These are phyloP conservation scores for Hemitrygon akajei DNA, from an alignment of 2,797 vertebrate species.

Conservation along the genomic window DNA sequence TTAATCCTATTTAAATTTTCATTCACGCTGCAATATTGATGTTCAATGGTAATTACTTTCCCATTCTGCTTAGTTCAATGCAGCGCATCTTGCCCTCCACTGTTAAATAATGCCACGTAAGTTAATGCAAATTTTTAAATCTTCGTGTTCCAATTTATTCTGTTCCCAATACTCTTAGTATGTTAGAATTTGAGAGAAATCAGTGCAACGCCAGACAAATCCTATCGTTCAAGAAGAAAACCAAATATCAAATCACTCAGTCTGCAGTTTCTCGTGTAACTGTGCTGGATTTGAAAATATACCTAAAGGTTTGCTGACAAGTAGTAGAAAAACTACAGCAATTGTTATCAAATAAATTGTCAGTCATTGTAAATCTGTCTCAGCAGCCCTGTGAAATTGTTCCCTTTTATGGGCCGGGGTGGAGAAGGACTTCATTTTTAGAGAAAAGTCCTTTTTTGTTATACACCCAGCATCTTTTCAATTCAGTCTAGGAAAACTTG, in stretches of 20 bases:
- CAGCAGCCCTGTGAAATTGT: too few species aligned
- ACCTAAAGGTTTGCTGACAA: too few species aligned
- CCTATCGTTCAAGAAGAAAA: neutral
- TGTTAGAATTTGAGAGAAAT: neutral
- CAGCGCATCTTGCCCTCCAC: neutral
- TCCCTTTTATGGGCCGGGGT: too few species aligned
- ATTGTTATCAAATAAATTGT: neutral
- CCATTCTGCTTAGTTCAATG: neutral
- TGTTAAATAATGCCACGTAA: neutral
- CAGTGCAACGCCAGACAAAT: conserved; percentile 7
- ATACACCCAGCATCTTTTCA: too few species aligned
- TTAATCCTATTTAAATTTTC: neutral
- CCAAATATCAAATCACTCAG: neutral
- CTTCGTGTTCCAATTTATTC: neutral
- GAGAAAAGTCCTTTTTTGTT: too few species aligned
- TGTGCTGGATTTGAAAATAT: neutral
- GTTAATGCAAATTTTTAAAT: neutral
- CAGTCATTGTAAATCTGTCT: too few species aligned
- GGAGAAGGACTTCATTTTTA: too few species aligned
- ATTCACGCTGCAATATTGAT: neutral
- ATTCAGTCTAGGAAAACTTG: too few species aligned
- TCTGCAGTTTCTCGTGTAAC: neutral
- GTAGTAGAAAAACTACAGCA: neutral
- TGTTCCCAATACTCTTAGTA: neutral
- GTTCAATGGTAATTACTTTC: too few species aligned